These are phyloP conservation scores for Acanthisitta chloris DNA, from an alignment of 2,113 vertebrate genomes.

Conservation along the genomic window DNA sequence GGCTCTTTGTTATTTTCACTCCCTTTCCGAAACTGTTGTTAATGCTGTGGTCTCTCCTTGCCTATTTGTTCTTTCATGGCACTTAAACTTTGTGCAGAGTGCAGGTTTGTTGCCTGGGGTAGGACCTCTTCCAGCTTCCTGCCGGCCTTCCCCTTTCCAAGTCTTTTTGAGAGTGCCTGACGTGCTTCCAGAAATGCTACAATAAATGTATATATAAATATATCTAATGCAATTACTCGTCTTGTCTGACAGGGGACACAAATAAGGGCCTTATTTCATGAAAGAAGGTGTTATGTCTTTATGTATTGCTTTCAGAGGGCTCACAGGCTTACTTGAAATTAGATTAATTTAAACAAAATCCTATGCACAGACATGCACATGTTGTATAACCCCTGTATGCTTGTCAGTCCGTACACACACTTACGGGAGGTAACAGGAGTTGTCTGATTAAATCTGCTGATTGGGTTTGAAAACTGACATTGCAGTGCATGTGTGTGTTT, in stretches of 20 bases:
- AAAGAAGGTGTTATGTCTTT: not conserved
- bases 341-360: not conserved
- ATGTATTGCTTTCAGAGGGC: not conserved
- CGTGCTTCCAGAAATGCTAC: not conserved
- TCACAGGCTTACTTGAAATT: not conserved
- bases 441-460: not conserved
- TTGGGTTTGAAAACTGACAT: not conserved
- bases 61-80: not conserved
- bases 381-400: fast-evolving
- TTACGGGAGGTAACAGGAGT: not conserved
- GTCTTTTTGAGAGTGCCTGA: not conserved
- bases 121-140: not conserved
- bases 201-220: not conserved
- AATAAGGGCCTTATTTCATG: not conserved
- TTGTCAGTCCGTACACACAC: fast-evolving
- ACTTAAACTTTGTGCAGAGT: not conserved
- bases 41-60: not conserved
- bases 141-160: not conserved
- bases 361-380: not conserved
- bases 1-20: not conserved
- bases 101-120: not conserved
- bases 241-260: not conserved
- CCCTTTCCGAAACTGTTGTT: not conserved
- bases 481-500: not conserved
- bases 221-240: not conserved